These are phyloP conservation scores for Pionites leucogaster DNA, from an alignment of 2,113 vertebrate genomes.

Conservation along the genomic window DNA sequence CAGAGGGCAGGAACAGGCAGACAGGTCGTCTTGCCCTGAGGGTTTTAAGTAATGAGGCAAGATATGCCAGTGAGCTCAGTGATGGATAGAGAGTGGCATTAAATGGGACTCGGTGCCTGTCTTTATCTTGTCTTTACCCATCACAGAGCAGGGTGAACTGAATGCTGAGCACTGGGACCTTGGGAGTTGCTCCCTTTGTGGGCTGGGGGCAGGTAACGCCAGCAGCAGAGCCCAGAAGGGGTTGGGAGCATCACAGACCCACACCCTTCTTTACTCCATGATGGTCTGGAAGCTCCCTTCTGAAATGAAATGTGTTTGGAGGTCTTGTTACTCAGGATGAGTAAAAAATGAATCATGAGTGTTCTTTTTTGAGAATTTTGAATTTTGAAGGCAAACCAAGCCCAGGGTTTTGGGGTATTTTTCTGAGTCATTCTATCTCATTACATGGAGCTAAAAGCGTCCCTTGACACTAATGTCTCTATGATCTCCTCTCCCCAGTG, in stretches of 20 bases:
- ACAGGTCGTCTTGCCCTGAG: neutral
- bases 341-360: neutral
- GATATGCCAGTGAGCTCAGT: neutral
- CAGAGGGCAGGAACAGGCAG: neutral
- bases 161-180: neutral
- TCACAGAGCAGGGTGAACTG: neutral
- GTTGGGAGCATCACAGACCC: neutral
- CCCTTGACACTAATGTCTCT: neutral
- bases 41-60: constrained; percentile 25
- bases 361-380: neutral
- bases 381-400: neutral
- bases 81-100: constrained; percentile 22
- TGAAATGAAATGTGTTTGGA: neutral
- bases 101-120: neutral
- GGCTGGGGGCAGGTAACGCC: neutral
- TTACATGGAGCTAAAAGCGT: neutral
- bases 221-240: neutral
- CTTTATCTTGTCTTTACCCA: constrained; percentile 7
- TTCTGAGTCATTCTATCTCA: neutral
- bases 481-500: neutral
- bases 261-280: neutral
- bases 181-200: neutral
- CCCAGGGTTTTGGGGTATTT: neutral
- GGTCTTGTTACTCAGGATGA: neutral
- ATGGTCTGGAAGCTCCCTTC: neutral